phyloP scores from a whole-genome alignment of 2,113 vertebrate species.

The Empidonax traillii region DNA sequence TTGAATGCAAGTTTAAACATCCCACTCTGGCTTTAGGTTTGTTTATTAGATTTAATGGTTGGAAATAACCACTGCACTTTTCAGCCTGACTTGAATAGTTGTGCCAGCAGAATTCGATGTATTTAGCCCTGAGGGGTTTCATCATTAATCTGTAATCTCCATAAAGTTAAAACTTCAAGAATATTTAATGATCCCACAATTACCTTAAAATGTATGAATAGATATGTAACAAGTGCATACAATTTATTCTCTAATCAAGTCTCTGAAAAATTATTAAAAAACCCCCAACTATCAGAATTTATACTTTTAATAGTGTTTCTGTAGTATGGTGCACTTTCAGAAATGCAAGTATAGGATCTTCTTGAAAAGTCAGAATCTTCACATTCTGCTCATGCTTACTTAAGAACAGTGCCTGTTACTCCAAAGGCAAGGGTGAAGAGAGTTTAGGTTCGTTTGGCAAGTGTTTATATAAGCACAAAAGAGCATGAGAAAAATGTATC shows the following conservation, averaged over 20 bases:
- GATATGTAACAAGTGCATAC: not conserved
- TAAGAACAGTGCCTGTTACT: not conserved
- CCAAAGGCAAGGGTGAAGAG: not conserved
- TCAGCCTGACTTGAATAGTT: not conserved
- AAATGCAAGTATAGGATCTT: not conserved
- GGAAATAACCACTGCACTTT: not conserved
- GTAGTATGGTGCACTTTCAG: not conserved
- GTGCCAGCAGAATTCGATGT: not conserved
- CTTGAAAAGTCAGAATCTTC: not conserved
- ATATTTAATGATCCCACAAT: not conserved
- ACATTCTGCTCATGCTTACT: not conserved
- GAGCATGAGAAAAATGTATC: not conserved
- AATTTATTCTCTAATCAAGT: not conserved
- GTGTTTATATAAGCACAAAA: not conserved
- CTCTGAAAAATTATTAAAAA: not conserved
- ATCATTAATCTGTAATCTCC: not conserved
- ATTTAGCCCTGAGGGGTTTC: not conserved
- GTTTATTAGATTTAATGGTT: conserved; percentile 16
- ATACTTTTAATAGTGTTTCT: not conserved
- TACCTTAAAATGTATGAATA: not conserved
- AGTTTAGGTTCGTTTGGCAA: not conserved
- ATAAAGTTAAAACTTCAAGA: not conserved
- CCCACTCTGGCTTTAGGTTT: not conserved
- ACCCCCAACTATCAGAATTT: fast-evolving
- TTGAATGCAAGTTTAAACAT: not conserved